Evolutionary conservation across 1,140 invertebrate species (phyloP), one percentile per base, ranked within the genome.

Genomic region (Euwallacea similis): DNA sequence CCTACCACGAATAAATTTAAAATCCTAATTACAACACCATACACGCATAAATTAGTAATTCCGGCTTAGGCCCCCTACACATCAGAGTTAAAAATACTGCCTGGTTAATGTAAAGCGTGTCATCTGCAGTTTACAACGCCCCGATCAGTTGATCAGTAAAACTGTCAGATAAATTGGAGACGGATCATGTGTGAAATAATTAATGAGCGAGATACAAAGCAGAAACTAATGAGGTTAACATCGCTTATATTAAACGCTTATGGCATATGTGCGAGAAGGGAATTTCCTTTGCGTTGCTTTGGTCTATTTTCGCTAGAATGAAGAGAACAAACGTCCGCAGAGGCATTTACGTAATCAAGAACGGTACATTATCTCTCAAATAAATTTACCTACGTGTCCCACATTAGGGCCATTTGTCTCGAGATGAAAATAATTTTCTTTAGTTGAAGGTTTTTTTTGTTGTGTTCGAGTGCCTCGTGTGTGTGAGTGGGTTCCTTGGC

Each of bases 101-200:
- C 63, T 42, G 63, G 47, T 44, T 53, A 65, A 65, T 65, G 65
- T 56, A 66, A 66, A 66, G 42, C 65, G 65, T 58, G 53, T 56
- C 65, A 56, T 66, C 63, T 66, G 50, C 65, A 66, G 56, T 66
- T 66, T 66, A 66, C 42, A 66, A 43, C 54, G 65, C 50, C 44
- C 44, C 15, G 33, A 66, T 66, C 65, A 66, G 65, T 54, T 66
- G 65, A 66, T 66, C 65, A 58, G 65, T 66, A 66, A 66, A 15
- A 16, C 65, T 66, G 65, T 66, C 65, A 56, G 54, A 56, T 66
- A 66, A 66, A 66, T 66, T 43, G 65, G 65, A 43, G 53, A 58
- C 61, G 16, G 65, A 53, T 66, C 53, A 56, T 46, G 41, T 66
- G 65, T 42, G 16, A 56, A 66, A 66, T 66, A 66, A 66, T 66